Base-by-base conservation (phyloP, 2,113 vertebrate genomes). In the Pseudopodoces humilis region DNA sequence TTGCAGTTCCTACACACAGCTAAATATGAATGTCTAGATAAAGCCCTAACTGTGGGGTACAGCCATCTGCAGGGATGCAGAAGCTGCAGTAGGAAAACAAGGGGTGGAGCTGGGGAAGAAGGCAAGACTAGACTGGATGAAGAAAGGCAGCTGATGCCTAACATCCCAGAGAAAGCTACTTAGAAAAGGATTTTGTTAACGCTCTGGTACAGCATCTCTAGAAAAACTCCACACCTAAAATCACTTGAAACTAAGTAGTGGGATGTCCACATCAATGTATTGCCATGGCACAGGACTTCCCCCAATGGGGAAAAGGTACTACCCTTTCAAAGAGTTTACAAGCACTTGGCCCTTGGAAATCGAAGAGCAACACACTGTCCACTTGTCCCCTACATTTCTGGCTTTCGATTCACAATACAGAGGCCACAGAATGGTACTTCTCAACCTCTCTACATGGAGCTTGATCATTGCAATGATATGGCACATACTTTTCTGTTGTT, bases 1-100 rank as follows among this genome's bases (percentile, higher is more conserved):
- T 78, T 94, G 27, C 63, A 79, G 46, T 94, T 94, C 94, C 91
- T 94, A 92, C 65, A 80, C 47, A 64, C 41, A 86, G 88, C 72
- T 94, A 84, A 89, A 86, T 86, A 76, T 62, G 75, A 83, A 75
- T 53, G 67, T 77, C 81, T 87, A 72, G 88, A 70, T 79, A 91
- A 91, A 95, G 52, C 28, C 75, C 60, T 55, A 50, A 69, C 60
- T 67, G 59, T 63, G 53, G 65, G 24, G 60, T 83, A 84, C 21
- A 82, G 64, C 72, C 82, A 93, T 90, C 85, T 93, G 75, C 75
- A 86, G 18, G 64, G 55, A 81, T 68, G 69, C 39, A 86, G 80
- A 92, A 95, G 41, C n/a, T 87, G 77, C 58, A 87, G 62, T 44
- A 39, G 35, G 44, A 87, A 94, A 87, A 90, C 7, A 83, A 83